phyloP scores from a whole-genome alignment of 2,888 invertebrate genomes.

The Agonum fuliginosum region DNA sequence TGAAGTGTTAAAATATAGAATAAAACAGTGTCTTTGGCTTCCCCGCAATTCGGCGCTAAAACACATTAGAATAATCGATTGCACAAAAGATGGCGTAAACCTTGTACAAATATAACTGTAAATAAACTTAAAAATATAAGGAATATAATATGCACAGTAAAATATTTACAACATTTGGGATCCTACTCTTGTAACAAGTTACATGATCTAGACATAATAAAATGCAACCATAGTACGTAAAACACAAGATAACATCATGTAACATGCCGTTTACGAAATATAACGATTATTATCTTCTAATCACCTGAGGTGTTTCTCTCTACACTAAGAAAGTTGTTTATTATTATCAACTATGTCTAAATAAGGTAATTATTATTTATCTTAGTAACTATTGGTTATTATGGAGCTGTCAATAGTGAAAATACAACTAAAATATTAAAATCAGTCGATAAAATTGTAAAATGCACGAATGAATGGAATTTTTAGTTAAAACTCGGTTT shows the following conservation, averaged over 20 bases:
- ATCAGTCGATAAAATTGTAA: constrained; percentile 35
- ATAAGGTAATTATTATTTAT: constrained; percentile 48
- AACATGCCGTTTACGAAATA: constrained; percentile 38
- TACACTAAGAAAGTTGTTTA: constrained; percentile 45
- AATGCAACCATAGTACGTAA: constrained; percentile 39
- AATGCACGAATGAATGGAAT: constrained; percentile 32
- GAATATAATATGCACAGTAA: constrained; percentile 43
- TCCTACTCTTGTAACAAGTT: constrained; percentile 36
- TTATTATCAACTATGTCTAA: constrained; percentile 47
- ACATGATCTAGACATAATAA: constrained; percentile 31
- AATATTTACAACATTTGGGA: constrained; percentile 45
- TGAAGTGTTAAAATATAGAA: too few relatives aligned
- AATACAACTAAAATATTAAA: constrained; percentile 43
- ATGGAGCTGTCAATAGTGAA: constrained; percentile 57
- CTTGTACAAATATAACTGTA: background rate
- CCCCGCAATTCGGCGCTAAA: background rate
- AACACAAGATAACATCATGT: constrained; percentile 34
- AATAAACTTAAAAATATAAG: constrained; percentile 3
- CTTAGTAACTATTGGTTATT: constrained; percentile 56
- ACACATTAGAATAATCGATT: background rate
- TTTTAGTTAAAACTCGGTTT: constrained; percentile 24
- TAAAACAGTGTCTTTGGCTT: background rate
- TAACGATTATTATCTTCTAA: constrained; percentile 52
- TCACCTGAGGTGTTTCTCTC: constrained; percentile 57
- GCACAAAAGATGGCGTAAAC: constrained; percentile 13